Percentiles rank a stretch among this genome's conserved stretches.
Conservation (phyloP, 2,888 invertebrate genomes). For the Ernsta delagoae region DNA sequence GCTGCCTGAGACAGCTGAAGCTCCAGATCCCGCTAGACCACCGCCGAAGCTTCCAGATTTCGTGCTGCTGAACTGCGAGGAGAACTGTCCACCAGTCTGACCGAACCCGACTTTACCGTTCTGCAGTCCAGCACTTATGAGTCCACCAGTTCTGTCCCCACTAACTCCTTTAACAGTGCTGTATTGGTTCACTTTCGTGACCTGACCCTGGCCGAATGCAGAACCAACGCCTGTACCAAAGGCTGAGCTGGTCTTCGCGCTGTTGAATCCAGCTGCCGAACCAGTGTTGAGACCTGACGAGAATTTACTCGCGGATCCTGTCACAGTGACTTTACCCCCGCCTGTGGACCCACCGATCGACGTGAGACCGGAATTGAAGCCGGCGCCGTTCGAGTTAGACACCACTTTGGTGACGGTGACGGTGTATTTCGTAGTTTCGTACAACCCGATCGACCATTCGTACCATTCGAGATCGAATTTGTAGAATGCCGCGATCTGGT, state of each 20-base stretch:
- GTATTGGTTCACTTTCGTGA: neutral
- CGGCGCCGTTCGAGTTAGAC: constrained; percentile 40
- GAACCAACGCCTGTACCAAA: neutral
- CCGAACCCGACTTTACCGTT: neutral
- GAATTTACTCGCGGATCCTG: neutral
- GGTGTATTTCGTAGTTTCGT: constrained; percentile 69
- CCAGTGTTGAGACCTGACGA: neutral
- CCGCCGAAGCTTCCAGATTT: neutral
- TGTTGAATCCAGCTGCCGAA: neutral
- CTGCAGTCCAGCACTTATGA: neutral
- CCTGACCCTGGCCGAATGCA: constrained; percentile 8
- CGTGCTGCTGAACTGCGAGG: neutral
- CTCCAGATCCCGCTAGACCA: neutral
- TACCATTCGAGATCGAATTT: constrained; percentile 87
- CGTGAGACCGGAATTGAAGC: constrained; percentile 42
- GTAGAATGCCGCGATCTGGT: constrained; percentile 85
- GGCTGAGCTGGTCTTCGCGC: neutral
- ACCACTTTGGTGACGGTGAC: constrained; percentile 52
- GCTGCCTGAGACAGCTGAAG: neutral
- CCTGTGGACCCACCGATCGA: constrained; percentile 18
- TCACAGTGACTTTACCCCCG: neutral
- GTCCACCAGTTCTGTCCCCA: neutral
- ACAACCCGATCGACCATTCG: constrained; percentile 76
- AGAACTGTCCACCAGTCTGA: neutral
- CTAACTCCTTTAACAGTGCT: neutral